Conservation (phyloP, 2,888 invertebrate genomes). For the Stenichneumon culpator region DNA sequence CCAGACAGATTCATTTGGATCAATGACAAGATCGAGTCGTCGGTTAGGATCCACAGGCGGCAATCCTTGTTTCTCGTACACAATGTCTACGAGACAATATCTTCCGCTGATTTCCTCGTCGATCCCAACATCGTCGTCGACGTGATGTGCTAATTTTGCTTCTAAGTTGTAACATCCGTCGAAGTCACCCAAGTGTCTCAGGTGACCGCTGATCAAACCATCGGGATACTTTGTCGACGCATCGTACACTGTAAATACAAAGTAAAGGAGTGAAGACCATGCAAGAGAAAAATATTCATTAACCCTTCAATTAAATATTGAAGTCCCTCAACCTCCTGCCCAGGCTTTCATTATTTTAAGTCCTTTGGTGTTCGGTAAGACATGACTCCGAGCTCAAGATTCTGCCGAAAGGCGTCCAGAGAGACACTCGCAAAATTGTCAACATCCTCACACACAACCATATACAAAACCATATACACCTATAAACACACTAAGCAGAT, state of each 20-base stretch:
- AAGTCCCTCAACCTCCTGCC: too few relatives aligned
- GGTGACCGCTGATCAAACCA: slow-evolving; percentile 78
- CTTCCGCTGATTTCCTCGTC: slow-evolving; percentile 71
- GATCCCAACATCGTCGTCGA: slow-evolving; percentile 10
- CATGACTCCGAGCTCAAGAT: too few relatives aligned
- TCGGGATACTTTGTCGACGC: slow-evolving; percentile 78
- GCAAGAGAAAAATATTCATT: not conserved
- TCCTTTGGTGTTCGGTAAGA: too few relatives aligned
- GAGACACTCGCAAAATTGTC: too few relatives aligned
- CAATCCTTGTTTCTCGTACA: slow-evolving; percentile 71
- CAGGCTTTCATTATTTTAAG: too few relatives aligned
- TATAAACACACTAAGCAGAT: too few relatives aligned
- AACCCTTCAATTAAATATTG: too few relatives aligned
- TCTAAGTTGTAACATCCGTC: slow-evolving; percentile 78
- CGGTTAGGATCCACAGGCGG: slow-evolving; percentile 45
- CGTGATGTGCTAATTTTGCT: slow-evolving; percentile 55
- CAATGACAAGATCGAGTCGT: slow-evolving; percentile 71
- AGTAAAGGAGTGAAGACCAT: not conserved
- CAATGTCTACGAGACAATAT: slow-evolving; percentile 77
- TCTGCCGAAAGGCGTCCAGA: too few relatives aligned
- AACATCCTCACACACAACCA: too few relatives aligned
- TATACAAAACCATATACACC: too few relatives aligned
- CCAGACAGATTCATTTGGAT: slow-evolving; percentile 78
- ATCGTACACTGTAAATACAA: slow-evolving; percentile 77
- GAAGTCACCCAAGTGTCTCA: slow-evolving; percentile 79